Base-by-base conservation (phyloP, 2,888 invertebrate species). In the Agrypnus murinus region DNA sequence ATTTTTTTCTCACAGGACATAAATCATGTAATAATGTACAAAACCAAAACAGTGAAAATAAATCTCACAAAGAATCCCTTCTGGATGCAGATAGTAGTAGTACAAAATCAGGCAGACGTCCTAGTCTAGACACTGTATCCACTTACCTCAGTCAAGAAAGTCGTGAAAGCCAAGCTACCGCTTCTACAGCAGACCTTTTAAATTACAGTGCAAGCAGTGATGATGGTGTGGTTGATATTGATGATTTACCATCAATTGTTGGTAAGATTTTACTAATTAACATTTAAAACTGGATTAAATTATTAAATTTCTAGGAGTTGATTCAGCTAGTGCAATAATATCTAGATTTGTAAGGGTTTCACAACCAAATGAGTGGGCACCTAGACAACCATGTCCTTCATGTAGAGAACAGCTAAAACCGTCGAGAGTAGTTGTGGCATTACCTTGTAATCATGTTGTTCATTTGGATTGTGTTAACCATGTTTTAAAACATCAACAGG, bases 81-180 rank as follows among this genome's bases (percentile, higher is more conserved):
- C 85, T 92, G 40, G 92, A 91, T 83, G 88, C 88, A 0, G 92
- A 92, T 82, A 90, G 91, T 67, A 91, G 91, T 80, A 93, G 93
- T 82, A 91, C 92, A 57, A 92, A 93, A 79, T 93, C 93, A 60
- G 92, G 92, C 48, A 87, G 95, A 10, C 87, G 95, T 15, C 95
- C 95, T 67, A 95, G 95, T 83, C 92, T 95, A 45, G 95, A 95
- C 84, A 95, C 95, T 9, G 94, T 95, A 32, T 95, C 95, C 69
- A 95, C 95, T 0, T 95, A 95, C 87, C 89, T 95, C 78, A 95
- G 95, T 83, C 95, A 93, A 76, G 95, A 94, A 85, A 94, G 93
- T 86, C 91, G 92, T 83, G 92, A 91, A 74, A 91, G 92, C 79
- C 84, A 83, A 74, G 83, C 83, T 1, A 83, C 84, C 10, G 79